Base-by-base conservation (phyloP, 1,140 invertebrate species). In the Hestina assimilis region DNA sequence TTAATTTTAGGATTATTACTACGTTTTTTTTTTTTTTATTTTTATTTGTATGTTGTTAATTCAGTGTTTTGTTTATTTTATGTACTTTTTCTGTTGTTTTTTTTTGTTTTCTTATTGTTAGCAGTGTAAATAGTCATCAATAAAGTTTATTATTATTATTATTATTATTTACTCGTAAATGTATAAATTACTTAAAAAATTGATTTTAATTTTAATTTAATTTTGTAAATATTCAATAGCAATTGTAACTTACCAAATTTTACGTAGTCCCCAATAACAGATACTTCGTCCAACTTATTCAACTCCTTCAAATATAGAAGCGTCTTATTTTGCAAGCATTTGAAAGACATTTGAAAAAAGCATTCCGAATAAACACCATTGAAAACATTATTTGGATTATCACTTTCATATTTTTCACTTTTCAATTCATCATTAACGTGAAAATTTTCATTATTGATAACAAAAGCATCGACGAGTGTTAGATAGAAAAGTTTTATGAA, bases 271-370 rank as follows among this genome's bases (percentile, higher is more conserved):
- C 90, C 91, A 8, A 90, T 66, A 11, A 92, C 64, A 4, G 80
- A 87, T 19, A 91, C 81, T 59, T 91, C 89, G 15, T 86, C 80
- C 8, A 91, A 66, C 5, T 67, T 65, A 53, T 89, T 83, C 12
- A 92, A 68, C 8, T 79, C 73, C 12, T 90, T 86, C 7, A 92
- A 62, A 63, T 90, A 92, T 43, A 81, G 54, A 8, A 90, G 67
- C 2, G 91, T 81, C 59, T 89, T 89, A 24, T 83, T 90, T 56
- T 89, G 89, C 11, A 90, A 68, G 55, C 91, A 92, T 9, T 65
- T 57, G 4, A 89, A 81, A 0, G 91, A 92, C 0, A 92, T 70
- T 58, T 79, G 70, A 19, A 83, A 51, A 52, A 89, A 70, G 69
- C 89, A 90, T 63, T 88, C 83, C 5, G 79, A 71, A 71, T 90